phyloP scores from a whole-genome alignment of 30 jellyfish, hydroid and myxozoan genomes.

The Aurelia sp. region DNA sequence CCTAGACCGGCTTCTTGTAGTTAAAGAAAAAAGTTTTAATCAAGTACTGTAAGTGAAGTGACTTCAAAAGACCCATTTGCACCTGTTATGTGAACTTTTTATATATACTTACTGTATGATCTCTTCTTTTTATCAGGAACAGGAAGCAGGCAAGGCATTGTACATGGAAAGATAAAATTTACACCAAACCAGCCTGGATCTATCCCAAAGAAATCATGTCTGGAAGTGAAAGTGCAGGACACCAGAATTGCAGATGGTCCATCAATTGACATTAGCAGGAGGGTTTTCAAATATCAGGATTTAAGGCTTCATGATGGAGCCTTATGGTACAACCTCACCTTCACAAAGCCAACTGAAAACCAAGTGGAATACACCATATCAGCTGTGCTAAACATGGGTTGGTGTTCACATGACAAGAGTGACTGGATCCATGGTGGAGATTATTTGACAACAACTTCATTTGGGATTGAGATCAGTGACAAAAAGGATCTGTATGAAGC shows the following conservation, averaged over 20 bases:
- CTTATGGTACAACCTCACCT: constrained; percentile 32
- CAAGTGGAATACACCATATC: constrained; percentile 26
- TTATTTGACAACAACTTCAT: constrained; percentile 44
- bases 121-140: too few species aligned
- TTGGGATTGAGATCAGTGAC: background rate
- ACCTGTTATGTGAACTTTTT: too few species aligned
- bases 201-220: constrained; percentile 41
- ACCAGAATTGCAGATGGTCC: constrained; percentile 57
- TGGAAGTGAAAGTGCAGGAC: constrained; percentile 36
- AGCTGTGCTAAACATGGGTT: constrained; percentile 51
- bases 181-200: background rate
- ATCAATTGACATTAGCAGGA: constrained; percentile 17
- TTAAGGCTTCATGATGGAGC: constrained; percentile 10
- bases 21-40: too few species aligned
- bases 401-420: constrained; percentile 45
- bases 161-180: constrained; percentile 46
- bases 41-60: too few species aligned
- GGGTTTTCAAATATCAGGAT: constrained; percentile 14
- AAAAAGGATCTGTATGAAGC: constrained; percentile 4
- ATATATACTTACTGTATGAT: too few species aligned
- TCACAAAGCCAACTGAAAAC: constrained; percentile 8
- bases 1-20: too few species aligned
- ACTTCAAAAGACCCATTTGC: too few species aligned
- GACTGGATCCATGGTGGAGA: constrained; percentile 58
- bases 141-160: constrained; percentile 8